phyloP scores from a whole-genome alignment of 2,113 vertebrate genomes.

The Amazona vittata region DNA sequence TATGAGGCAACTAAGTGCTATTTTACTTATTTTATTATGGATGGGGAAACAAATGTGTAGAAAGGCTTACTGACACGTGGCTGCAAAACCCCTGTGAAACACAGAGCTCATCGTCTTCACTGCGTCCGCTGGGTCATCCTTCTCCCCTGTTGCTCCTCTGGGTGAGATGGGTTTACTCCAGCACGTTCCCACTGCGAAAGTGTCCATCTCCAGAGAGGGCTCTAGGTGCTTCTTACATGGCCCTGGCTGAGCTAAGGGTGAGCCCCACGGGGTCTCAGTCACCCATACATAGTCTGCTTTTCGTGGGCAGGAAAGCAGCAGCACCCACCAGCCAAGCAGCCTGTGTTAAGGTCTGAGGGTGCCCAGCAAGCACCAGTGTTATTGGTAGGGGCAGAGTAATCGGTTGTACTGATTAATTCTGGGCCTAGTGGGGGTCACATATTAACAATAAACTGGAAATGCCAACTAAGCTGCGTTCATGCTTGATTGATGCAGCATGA shows the following conservation, averaged over 20 bases:
- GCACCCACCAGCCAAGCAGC: rapidly evolving
- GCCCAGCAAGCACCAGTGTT: neutral
- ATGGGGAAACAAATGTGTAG: constrained; percentile 47
- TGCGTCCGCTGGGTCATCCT: rapidly evolving
- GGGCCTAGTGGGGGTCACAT: neutral
- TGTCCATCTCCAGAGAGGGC: neutral
- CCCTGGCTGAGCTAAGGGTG: neutral
- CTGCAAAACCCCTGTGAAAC: neutral
- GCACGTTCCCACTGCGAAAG: neutral
- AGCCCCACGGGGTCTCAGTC: neutral
- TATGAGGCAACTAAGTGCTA: constrained; percentile 37
- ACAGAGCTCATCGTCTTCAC: rapidly evolving
- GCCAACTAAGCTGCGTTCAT: neutral
- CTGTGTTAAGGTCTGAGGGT: neutral
- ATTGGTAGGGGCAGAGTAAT: neutral
- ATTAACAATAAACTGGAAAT: constrained; percentile 1
- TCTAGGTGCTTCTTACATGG: neutral
- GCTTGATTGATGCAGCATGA: neutral
- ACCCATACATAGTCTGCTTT: neutral
- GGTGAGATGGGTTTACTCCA: neutral
- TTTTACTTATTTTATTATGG: constrained; percentile 59
- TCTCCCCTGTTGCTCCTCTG: neutral
- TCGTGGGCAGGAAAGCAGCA: neutral
- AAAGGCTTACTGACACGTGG: constrained; percentile 22
- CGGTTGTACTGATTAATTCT: neutral